These are phyloP conservation scores for Callipepla californica DNA, from an alignment of 2,113 vertebrate genomes.

Conservation along the genomic window DNA sequence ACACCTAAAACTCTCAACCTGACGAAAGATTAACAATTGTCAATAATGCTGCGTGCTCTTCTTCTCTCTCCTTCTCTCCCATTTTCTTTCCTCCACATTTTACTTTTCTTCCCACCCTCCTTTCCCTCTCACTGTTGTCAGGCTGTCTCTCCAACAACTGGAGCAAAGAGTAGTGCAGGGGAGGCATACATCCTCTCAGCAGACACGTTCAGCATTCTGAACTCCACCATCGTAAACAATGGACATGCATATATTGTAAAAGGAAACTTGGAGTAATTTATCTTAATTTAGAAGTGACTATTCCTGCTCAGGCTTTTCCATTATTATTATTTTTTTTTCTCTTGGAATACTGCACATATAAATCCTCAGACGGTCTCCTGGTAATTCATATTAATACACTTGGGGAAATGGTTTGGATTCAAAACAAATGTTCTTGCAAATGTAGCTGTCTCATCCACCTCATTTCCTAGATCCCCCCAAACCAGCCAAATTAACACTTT, in stretches of 20 bases:
- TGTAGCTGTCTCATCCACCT: constrained; percentile 52
- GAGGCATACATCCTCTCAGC: constrained; percentile 31
- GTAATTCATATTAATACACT: constrained; percentile 64
- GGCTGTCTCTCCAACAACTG: constrained; percentile 53
- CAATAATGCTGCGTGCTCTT: background rate
- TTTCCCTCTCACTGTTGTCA: constrained; percentile 3
- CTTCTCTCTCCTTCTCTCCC: background rate
- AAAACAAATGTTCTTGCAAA: constrained; percentile 66
- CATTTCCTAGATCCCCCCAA: constrained; percentile 35
- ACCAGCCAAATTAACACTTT: constrained; percentile 59
- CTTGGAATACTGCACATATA: constrained; percentile 52
- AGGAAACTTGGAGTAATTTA: constrained; percentile 56
- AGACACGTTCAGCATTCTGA: constrained; percentile 43
- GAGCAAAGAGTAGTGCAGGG: constrained; percentile 11
- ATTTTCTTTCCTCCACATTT: background rate
- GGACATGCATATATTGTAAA: constrained; percentile 48
- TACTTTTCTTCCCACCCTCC: rapidly evolving
- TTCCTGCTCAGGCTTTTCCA: constrained; percentile 18
- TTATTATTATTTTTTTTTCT: background rate
- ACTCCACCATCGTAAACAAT: constrained; percentile 48
- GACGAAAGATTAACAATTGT: constrained; percentile 11
- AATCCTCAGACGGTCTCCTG: constrained; percentile 63
- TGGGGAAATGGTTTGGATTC: constrained; percentile 66
- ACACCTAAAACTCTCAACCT: constrained; percentile 1
- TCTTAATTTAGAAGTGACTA: constrained; percentile 66